Evolutionary conservation across 1,140 invertebrate genomes (phyloP).

Genomic region (Trichogramma pretiosum): DNA sequence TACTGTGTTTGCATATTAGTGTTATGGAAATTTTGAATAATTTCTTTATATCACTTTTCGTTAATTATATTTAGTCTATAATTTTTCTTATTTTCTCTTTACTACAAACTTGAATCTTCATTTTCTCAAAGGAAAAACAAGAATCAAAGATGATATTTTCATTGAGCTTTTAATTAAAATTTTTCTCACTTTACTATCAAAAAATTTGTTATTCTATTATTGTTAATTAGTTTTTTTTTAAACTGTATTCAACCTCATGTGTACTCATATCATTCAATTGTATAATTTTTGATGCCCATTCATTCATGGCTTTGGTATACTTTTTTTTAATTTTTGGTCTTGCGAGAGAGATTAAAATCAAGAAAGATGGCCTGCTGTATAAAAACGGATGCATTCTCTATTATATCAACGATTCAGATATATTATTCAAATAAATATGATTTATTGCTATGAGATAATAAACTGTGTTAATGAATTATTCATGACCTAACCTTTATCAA

Average conservation of each 20-base stretch:
- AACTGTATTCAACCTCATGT: too few relatives aligned
- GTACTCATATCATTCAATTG: too few relatives aligned
- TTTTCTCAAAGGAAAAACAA: too few relatives aligned
- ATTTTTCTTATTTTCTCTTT: too few relatives aligned
- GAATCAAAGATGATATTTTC: too few relatives aligned
- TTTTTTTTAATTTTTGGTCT: slow-evolving; percentile 15
- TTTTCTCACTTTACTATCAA: not conserved
- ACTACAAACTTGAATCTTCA: too few relatives aligned
- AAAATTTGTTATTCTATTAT: not conserved
- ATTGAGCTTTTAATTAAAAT: too few relatives aligned
- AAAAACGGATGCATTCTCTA: slow-evolving; percentile 35
- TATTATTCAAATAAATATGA: slow-evolving; percentile 36
- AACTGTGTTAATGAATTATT: too few relatives aligned
- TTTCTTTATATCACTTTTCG: slow-evolving; percentile 15
- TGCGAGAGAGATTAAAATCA: slow-evolving; percentile 3
- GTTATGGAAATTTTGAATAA: slow-evolving; percentile 12
- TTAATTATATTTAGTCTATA: slow-evolving; percentile 7
- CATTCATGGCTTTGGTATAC: slow-evolving; percentile 18
- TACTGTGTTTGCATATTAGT: slow-evolving; percentile 11
- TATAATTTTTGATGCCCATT: slow-evolving; percentile 9
- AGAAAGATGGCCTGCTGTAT: slow-evolving; percentile 30
- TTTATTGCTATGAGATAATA: slow-evolving; percentile 13
- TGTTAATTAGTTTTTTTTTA: too few relatives aligned
- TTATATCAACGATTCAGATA: slow-evolving; percentile 36
- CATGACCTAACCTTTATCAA: too few relatives aligned